Evolutionary conservation across 2,797 vertebrate genomes (phyloP).

Genomic region (Hippocampus kuda): DNA sequence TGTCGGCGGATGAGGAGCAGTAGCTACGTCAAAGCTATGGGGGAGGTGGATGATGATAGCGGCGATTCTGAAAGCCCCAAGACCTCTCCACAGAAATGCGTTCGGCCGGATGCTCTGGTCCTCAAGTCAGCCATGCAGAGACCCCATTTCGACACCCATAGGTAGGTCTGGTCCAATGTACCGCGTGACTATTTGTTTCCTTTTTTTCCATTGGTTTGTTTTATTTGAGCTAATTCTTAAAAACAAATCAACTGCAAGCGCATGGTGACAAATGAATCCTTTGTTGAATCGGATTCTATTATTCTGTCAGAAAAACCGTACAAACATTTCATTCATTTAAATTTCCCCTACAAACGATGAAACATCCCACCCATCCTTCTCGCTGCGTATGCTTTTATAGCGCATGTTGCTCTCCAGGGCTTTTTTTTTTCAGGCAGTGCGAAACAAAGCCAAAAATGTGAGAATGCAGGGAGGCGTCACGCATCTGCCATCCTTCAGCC

Average conservation of each 20-base stretch:
- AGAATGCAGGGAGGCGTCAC: slow-evolving; percentile 21
- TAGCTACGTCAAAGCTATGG: slow-evolving; percentile 99
- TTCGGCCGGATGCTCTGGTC: slow-evolving; percentile 83
- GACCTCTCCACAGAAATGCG: slow-evolving; percentile 78
- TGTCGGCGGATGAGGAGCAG: slow-evolving; percentile 96
- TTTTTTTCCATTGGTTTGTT: background rate
- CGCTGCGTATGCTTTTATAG: slow-evolving; percentile 9
- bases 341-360: background rate
- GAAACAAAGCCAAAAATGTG: slow-evolving; percentile 22
- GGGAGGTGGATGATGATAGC: slow-evolving; percentile 85
- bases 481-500: slow-evolving; percentile 22
- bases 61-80: slow-evolving; percentile 93
- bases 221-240: too few relatives aligned
- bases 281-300: too few relatives aligned
- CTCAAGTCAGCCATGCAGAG: slow-evolving; percentile 84
- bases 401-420: slow-evolving; percentile 17
- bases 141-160: slow-evolving; percentile 83
- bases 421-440: slow-evolving; percentile 29
- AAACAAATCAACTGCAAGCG: too few relatives aligned
- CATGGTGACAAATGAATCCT: too few relatives aligned
- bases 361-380: slow-evolving; percentile 4
- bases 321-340: background rate
- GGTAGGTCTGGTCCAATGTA: slow-evolving; percentile 64
- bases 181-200: background rate
- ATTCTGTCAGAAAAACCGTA: background rate